Evolutionary conservation across 2,113 vertebrate genomes (phyloP).

Genomic region (Ceyx melanurus): DNA sequence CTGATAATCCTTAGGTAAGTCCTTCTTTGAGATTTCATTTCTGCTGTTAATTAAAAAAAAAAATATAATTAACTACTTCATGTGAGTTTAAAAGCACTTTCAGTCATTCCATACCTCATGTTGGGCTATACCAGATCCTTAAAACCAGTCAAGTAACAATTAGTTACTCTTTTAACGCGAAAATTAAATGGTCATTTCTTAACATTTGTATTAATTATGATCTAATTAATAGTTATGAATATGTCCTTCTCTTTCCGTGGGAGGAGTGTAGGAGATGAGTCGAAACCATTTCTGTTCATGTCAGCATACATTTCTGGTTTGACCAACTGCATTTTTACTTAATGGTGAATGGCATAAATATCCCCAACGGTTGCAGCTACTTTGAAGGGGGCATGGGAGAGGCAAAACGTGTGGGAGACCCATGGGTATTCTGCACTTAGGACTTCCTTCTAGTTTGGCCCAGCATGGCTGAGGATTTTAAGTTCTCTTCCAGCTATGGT

Average conservation of each 20-base stretch:
- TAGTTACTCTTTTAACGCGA: not conserved
- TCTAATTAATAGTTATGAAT: no score
- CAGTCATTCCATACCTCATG: not conserved
- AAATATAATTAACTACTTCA: not conserved
- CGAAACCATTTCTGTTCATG: no score
- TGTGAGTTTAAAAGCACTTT: not conserved
- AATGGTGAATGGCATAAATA: not conserved
- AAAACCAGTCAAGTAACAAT: not conserved
- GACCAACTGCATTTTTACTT: not conserved
- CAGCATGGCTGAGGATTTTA: not conserved
- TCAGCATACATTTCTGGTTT: not conserved
- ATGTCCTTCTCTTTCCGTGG: not conserved
- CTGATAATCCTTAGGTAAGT: not conserved
- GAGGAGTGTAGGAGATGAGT: not conserved
- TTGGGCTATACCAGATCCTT: not conserved
- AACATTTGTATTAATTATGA: not conserved
- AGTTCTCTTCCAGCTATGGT: not conserved
- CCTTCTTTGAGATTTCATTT: not conserved
- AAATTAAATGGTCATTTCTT: not conserved
- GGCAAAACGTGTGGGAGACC: rapidly evolving
- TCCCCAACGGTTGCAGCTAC: rapidly evolving
- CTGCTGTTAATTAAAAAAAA: not conserved
- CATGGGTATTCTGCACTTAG: not conserved
- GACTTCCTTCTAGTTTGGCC: not conserved
- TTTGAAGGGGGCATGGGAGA: not conserved